Base-by-base conservation (phyloP, 2,888 invertebrate genomes). In the Pristionchus entomophagus region DNA sequence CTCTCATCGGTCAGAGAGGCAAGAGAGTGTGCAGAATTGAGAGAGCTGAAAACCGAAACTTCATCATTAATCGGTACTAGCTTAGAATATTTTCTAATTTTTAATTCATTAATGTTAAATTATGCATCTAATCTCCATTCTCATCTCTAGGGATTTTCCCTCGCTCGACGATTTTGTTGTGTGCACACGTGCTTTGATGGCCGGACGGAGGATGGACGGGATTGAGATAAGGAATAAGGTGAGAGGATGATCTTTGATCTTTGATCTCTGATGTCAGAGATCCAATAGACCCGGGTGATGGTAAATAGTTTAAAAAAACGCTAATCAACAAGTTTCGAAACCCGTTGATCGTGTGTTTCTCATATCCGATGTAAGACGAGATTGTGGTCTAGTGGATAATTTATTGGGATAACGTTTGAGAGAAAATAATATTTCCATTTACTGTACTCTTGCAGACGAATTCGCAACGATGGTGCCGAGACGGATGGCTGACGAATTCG, bases 401-500 rank as follows among this genome's bases (percentile, higher is more conserved):
- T 59, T 59, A n/a, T 35, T 5, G 32, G 35, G 12, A 62, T 62
- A 22, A 10, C 78, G 49, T n/a, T 29, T 32, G 10, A 3, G 22
- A 62, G 2, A 14, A 2, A 45, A 49, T 29, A 32, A 32, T 29
- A 62, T 35, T 29, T 19, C 62, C 5, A 56, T 56, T 19, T 56
- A 45, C 45, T 14, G 14, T 45, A 45, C 14, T 81, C 77, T 49
- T 85, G 19, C 56, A 85, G 83, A 84, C 83, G 62, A 26, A 84
- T 22, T 12, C 65, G 17, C 62, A 65, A 45, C 83, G 83, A 19
- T 90, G 90, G 90, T 86, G 88, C 19, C 69, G 90, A 32, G 90
- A 90, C 82, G 90, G 90, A 17, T 90, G 90, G 90, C 86, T 90
- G 4, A 88, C 90, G 4, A 84, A 88, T 35, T 88, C 88, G 3